Conservation (phyloP, 2,888 invertebrate species). For the Agrochola circellaris region DNA sequence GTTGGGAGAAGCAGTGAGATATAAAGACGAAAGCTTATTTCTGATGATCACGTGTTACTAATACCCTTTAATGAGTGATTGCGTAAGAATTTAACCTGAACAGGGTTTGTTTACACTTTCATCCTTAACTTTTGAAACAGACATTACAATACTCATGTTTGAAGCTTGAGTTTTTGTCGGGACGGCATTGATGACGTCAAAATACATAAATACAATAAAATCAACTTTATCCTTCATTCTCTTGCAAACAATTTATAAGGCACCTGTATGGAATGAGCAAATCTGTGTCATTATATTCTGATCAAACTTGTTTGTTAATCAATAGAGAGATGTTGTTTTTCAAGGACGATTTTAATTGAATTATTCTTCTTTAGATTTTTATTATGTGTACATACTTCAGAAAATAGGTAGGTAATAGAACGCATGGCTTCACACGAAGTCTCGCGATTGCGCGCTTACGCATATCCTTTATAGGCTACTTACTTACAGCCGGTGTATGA, state of each 20-base stretch:
- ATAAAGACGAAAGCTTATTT: background rate
- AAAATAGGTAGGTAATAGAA: background rate
- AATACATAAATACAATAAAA: background rate
- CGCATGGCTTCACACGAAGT: background rate
- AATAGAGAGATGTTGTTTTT: background rate
- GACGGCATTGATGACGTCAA: background rate
- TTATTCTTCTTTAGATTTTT: background rate
- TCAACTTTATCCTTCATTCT: background rate
- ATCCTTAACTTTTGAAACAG: background rate
- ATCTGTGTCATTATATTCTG: background rate
- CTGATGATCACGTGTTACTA: background rate
- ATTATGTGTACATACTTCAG: background rate
- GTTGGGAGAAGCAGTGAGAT: background rate
- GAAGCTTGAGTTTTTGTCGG: background rate
- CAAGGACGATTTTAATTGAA: background rate
- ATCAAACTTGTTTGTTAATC: background rate
- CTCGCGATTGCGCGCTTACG: background rate
- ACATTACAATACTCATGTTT: background rate
- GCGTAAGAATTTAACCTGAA: too few relatives aligned
- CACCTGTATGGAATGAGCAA: constrained; percentile 1
- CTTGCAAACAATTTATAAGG: background rate
- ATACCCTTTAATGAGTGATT: background rate
- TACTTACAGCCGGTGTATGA: background rate
- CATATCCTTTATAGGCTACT: background rate
- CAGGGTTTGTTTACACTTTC: background rate